Conservation (phyloP, 2,797 vertebrate genomes). For the Aphelocoma californica region DNA sequence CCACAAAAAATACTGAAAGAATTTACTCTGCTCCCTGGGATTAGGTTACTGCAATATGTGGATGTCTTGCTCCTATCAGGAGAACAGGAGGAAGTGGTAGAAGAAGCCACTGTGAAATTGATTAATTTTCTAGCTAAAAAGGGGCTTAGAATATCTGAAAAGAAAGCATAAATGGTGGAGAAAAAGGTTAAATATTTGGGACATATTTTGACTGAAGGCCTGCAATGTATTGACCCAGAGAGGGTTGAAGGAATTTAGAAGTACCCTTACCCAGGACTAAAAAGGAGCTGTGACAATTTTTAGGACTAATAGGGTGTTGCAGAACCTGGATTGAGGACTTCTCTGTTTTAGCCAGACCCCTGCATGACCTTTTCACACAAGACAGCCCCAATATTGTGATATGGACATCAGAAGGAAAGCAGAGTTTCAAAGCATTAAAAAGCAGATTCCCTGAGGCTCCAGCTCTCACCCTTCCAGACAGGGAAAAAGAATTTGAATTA, state of each 20-base stretch:
- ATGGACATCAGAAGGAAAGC: not conserved
- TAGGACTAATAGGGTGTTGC: no score
- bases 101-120: not conserved
- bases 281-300: not conserved
- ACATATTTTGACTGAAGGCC: not conserved
- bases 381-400: not conserved
- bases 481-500: not conserved
- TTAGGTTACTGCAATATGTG: not conserved
- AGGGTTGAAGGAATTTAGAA: not conserved
- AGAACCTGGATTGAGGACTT: not conserved
- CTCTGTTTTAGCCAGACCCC: not conserved
- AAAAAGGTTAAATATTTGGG: not conserved
- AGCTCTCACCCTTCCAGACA: not conserved
- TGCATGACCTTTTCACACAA: not conserved
- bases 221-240: not conserved
- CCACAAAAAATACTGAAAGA: not conserved
- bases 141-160: not conserved
- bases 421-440: not conserved
- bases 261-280: not conserved
- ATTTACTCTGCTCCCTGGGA: not conserved
- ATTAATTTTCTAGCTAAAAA: not conserved
- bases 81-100: not conserved
- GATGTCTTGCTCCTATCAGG: not conserved
- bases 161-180: not conserved
- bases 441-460: not conserved